Conservation (phyloP, 2,888 invertebrate species). For the Peribatodes rhomboidaria region DNA sequence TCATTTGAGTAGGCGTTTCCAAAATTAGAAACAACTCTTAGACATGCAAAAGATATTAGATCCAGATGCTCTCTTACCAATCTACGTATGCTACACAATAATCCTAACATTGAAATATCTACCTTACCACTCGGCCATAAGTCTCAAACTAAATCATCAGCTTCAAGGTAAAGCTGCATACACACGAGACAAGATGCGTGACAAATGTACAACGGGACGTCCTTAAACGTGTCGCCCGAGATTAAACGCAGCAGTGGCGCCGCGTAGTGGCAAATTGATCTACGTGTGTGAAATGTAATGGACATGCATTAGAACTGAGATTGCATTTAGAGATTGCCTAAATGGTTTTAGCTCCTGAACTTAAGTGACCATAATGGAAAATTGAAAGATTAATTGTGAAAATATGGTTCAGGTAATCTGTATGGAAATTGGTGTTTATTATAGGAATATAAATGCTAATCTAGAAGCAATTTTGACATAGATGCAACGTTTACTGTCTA, state of each 20-base stretch:
- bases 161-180: slow-evolving; percentile 33
- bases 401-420: neutral
- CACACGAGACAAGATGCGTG: slow-evolving; percentile 46
- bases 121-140: slow-evolving; percentile 13
- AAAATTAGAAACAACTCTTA: slow-evolving; percentile 15
- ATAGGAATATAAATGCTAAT: too few species aligned
- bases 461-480: neutral
- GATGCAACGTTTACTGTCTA: neutral
- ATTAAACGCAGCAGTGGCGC: slow-evolving; percentile 58
- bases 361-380: slow-evolving; percentile 1
- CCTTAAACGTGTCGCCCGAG: slow-evolving; percentile 63
- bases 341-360: neutral
- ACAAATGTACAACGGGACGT: slow-evolving; percentile 63
- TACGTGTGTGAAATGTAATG: slow-evolving; percentile 48
- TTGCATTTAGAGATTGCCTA: neutral
- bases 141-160: slow-evolving; percentile 17
- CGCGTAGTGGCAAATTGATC: slow-evolving; percentile 58
- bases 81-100: neutral
- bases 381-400: neutral
- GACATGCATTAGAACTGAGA: slow-evolving; percentile 16
- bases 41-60: slow-evolving; percentile 25
- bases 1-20: neutral
- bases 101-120: slow-evolving; percentile 8
- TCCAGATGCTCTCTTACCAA: slow-evolving; percentile 35
- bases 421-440: too few species aligned